Evolutionary conservation across 1,140 invertebrate genomes (phyloP).

Genomic region (Magallana angulata): DNA sequence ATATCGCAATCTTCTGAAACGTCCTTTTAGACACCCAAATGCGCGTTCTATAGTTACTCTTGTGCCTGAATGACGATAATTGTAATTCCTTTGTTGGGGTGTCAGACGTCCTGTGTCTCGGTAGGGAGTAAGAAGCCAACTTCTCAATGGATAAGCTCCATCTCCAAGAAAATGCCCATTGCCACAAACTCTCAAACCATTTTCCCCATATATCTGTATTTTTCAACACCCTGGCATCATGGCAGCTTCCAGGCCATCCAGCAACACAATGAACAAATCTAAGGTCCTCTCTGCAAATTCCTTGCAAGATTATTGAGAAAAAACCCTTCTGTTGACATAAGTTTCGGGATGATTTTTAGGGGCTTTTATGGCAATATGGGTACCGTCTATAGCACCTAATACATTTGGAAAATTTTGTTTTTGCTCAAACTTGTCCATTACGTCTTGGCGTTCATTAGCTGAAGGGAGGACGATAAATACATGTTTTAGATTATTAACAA

Average conservation of each 20-base stretch:
- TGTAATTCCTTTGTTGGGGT: slow-evolving; percentile 66
- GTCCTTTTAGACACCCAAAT: slow-evolving; percentile 65
- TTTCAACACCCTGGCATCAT: slow-evolving; percentile 69
- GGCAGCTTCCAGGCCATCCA: slow-evolving; percentile 6
- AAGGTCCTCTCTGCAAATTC: slow-evolving; percentile 62
- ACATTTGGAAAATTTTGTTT: no score
- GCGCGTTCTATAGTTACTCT: slow-evolving; percentile 72
- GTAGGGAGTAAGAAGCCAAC: neutral
- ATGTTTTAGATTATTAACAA: no score
- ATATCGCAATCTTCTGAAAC: slow-evolving; percentile 71
- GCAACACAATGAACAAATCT: slow-evolving; percentile 53
- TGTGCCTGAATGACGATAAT: slow-evolving; percentile 61
- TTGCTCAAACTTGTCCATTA: no score
- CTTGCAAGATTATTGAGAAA: slow-evolving; percentile 70
- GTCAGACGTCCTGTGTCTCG: slow-evolving; percentile 62
- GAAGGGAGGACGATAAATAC: no score
- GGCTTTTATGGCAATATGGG: slow-evolving; percentile 45
- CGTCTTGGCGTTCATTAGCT: no score
- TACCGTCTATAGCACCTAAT: slow-evolving; percentile 48
- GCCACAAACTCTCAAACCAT: slow-evolving; percentile 58
- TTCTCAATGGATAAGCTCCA: slow-evolving; percentile 72
- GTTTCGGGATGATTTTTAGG: slow-evolving; percentile 55
- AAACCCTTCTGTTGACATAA: slow-evolving; percentile 58
- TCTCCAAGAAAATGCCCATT: slow-evolving; percentile 66
- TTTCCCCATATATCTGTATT: slow-evolving; percentile 52